phyloP scores from a whole-genome alignment of 2,797 vertebrate genomes.

The Chelon auratus region DNA sequence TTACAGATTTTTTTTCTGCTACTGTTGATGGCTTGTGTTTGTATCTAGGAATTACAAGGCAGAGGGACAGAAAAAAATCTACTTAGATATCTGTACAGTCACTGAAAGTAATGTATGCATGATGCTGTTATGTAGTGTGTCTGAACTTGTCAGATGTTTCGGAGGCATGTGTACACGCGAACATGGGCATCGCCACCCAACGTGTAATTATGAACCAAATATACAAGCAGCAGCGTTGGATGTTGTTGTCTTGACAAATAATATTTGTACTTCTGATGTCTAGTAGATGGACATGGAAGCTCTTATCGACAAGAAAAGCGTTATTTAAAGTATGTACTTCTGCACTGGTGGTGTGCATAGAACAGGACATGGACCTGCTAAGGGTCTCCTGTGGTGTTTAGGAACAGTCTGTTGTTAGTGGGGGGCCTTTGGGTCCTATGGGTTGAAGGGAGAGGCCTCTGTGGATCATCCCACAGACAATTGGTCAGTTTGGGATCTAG shows the following conservation, averaged over 20 bases:
- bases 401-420: no score
- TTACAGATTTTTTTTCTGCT: neutral
- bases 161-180: neutral
- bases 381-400: no score
- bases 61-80: neutral
- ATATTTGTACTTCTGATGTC: neutral
- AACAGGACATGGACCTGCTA: no score
- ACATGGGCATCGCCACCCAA: neutral
- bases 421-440: no score
- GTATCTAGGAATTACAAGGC: constrained; percentile 2
- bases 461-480: no score
- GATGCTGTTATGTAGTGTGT: neutral
- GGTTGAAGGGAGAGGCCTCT: no score
- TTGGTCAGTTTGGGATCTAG: no score
- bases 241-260: neutral
- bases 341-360: no score
- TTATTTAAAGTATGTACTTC: no score
- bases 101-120: neutral
- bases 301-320: neutral
- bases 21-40: constrained; percentile 7
- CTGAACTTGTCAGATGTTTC: neutral
- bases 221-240: neutral
- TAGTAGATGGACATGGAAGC: neutral
- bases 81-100: neutral
- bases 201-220: neutral